Evolutionary conservation across 2,797 vertebrate genomes (phyloP), one percentile per base, ranked within the genome.

Genomic region (Xiphorhynchus erythropygius): DNA sequence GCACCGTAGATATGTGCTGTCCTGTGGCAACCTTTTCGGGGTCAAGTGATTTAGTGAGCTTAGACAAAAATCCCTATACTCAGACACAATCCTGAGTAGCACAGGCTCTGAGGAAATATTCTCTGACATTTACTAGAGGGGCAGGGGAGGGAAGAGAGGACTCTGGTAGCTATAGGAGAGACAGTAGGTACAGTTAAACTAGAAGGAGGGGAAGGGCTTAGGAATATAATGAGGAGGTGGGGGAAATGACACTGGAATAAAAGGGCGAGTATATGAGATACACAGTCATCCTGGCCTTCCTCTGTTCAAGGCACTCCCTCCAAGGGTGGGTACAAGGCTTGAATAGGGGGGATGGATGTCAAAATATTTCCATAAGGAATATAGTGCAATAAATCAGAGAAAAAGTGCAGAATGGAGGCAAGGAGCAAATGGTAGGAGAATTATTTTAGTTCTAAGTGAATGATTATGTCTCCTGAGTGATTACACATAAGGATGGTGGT

Each of bases 391-490:
- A 94, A 96, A 96, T 95, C 95, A 95, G 86, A 90, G 91, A 47
- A 96, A 95, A 95, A 85, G 95, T 74, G 81, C 84, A 96, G 92
- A 96, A 93, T 96, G 64, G 81, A 96, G 77, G 68, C 60, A 89
- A 87, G 80, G 87, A 95, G 81, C 80, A 87, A 94, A 91, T 0
- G 17, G 74, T 82, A 90, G 75, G 64, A 90, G 89, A 95, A 96
- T 96, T 94, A 94, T 93, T 96, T 97, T 94, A 94, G 93, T 96
- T 96, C 91, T 95, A 90, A 94, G 87, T 92, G 87, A 95, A 91
- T 88, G 84, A 96, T 96, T 96, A 93, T 93, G 90, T 94, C 88
- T 93, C 87, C 56, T 94, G 80, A 56, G 83, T 96, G 93, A 95
- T 89, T 96, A 76, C 78, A 55, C 60, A 83, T 89, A 60, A 68